Conservation (phyloP, 2,113 vertebrate species). For the Plotosus lineatus region DNA sequence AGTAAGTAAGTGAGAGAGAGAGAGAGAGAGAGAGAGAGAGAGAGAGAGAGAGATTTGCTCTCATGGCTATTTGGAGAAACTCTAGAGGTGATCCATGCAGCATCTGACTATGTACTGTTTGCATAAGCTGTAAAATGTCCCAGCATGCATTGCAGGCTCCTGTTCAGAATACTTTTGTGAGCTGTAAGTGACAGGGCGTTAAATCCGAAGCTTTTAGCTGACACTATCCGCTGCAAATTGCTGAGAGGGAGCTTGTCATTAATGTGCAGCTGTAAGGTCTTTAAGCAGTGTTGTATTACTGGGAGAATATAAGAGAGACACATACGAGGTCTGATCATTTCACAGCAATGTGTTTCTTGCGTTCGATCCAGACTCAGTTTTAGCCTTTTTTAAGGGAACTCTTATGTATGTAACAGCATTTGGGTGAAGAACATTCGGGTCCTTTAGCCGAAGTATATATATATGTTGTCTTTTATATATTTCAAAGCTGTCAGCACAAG, state of each 20-base stretch:
- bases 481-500: background rate
- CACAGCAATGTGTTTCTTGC: background rate
- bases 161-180: background rate
- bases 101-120: background rate
- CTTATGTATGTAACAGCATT: background rate
- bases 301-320: background rate
- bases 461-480: background rate
- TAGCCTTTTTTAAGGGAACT: background rate
- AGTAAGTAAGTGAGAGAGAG: no score
- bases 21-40: no score
- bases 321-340: background rate
- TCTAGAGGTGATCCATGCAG: background rate
- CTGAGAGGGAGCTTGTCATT: slow-evolving; percentile 18
- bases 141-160: background rate
- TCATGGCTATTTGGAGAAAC: background rate
- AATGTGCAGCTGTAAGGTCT: slow-evolving; percentile 22
- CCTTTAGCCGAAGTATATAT: background rate
- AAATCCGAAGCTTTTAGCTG: slow-evolving; percentile 12
- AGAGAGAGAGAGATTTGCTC: no score
- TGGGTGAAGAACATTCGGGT: background rate
- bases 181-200: slow-evolving; percentile 14
- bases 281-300: slow-evolving; percentile 5
- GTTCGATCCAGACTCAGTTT: background rate
- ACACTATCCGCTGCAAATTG: slow-evolving; percentile 5
- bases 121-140: background rate